Conservation (phyloP, 2,113 vertebrate species). For the Paradoxurus hermaphroditus region DNA sequence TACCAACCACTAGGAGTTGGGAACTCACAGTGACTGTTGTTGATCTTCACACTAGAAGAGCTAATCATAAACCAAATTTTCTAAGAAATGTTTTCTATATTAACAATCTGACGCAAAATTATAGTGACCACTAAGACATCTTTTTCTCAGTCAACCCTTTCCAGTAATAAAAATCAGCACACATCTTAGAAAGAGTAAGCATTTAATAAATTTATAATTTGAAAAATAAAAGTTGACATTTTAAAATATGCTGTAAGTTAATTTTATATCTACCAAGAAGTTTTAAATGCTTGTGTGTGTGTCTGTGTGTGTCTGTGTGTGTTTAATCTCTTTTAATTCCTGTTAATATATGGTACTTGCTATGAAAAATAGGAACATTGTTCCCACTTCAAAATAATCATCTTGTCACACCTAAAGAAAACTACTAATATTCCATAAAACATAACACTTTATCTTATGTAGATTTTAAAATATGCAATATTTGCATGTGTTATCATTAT, state of each 20-base stretch:
- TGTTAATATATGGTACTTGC: background rate
- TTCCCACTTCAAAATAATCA: background rate
- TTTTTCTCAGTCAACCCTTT: background rate
- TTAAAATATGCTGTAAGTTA: background rate
- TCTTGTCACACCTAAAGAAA: background rate
- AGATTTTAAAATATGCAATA: background rate
- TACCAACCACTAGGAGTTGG: background rate
- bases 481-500: background rate
- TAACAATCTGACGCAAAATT: background rate
- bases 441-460: background rate
- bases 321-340: background rate
- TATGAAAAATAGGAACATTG: background rate
- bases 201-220: background rate
- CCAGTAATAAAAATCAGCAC: background rate
- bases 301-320: too few relatives aligned
- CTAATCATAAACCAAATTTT: background rate
- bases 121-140: background rate
- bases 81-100: background rate
- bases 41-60: background rate
- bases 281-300: background rate
- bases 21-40: background rate
- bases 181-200: background rate
- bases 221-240: background rate
- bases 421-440: background rate
- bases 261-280: background rate